Base-by-base conservation (phyloP, 2,888 invertebrate species). In the Dolomedes plantarius region DNA sequence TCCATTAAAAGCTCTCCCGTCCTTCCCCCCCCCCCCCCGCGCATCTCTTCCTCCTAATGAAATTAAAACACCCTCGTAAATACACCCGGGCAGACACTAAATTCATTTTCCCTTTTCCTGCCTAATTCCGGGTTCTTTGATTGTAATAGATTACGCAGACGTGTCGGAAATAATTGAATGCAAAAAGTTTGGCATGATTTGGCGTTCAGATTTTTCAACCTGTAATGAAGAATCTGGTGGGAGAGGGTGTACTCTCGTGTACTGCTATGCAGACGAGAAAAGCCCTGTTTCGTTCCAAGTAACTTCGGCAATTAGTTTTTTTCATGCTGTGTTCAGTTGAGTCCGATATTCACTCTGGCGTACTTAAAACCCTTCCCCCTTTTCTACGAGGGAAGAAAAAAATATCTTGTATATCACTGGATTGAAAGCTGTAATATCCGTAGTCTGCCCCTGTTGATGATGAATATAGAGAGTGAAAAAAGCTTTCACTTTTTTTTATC, bases 91-190 rank as follows among this genome's bases (percentile, higher is more conserved):
- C 23, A 23, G 31, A 29, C 28, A 67, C 67, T 36, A 36, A 67
- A 67, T 32, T 31, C 67, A 32, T 36, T 32, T 16, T 32, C 67
- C 31, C 67, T 65, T 29, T 65, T 65, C 31, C 29, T 67, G 32
- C 67, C 67, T 36, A 32, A 67, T 69, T 82, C 80, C 9, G n/a
- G 16, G 41, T 41, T 19, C 68, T 81, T 79, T 67, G 72, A 77
- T 65, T 77, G 68, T 85, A 77, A 85, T 77, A 73, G 83, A 83
- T 83, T 77, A 76, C 31, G 32, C 16, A 64, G 73, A 85, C 83
- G 77, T 77, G 77, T 72, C 39, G 68, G 39, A 67, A 81, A 81
- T 74, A 81, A 81, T 74, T 56, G 41, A 65, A 56, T 23, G 16
- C 23, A 56, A 56, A 56, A 56, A 56, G 23, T 23, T 56, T 23